Percentiles rank a stretch among this genome's conserved stretches.
phyloP scores from a whole-genome alignment of 2,113 vertebrate species.

The Balaenoptera acutorostrata region DNA sequence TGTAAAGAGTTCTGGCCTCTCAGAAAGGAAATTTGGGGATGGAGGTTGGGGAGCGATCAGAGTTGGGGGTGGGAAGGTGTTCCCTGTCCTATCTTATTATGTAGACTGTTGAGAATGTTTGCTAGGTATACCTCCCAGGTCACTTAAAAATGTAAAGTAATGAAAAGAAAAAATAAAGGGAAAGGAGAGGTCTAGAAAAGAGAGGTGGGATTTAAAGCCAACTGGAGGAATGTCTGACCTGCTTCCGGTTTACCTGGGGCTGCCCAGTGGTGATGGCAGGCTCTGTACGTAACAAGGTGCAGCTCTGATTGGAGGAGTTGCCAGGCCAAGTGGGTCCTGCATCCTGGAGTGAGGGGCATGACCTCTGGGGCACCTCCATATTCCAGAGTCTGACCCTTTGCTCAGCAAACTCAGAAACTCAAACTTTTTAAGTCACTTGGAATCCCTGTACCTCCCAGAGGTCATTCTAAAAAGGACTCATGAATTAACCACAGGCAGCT shows the following conservation, averaged over 20 bases:
- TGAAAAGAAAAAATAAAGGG: not conserved
- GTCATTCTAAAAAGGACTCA: not conserved
- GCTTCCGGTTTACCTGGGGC: not conserved
- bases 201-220: not conserved
- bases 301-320: not conserved
- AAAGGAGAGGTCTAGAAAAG: not conserved
- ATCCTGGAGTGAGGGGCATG: not conserved
- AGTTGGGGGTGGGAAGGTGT: not conserved
- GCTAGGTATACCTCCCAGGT: not conserved
- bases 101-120: too few species aligned
- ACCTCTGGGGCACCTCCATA: not conserved
- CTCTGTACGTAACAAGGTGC: not conserved
- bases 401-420: not conserved
- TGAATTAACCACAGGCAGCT: too few species aligned
- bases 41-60: rapidly evolving
- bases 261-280: rapidly evolving
- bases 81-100: not conserved
- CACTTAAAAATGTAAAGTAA: not conserved
- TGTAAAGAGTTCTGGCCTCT: too few species aligned
- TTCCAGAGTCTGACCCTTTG: not conserved
- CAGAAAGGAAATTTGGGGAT: not conserved
- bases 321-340: not conserved
- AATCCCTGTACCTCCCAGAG: not conserved
- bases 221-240: not conserved
- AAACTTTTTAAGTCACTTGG: not conserved